Evolutionary conservation across 2,888 invertebrate genomes (phyloP).

Genomic region (Proisotoma minuta): DNA sequence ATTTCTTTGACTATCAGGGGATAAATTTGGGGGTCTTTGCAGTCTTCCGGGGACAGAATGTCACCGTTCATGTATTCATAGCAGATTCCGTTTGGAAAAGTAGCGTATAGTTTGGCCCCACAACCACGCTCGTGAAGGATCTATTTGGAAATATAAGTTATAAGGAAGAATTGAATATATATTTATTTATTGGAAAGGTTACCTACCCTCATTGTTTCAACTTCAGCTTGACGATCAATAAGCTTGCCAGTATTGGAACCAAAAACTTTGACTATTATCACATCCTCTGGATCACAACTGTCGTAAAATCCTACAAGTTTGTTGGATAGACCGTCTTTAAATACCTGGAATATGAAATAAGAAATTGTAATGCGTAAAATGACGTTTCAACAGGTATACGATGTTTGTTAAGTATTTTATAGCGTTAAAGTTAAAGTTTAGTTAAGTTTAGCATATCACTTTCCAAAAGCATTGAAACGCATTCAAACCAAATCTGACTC

Average conservation of each 20-base stretch:
- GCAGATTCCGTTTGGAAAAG: slow-evolving; percentile 87
- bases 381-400: too few relatives aligned
- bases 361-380: slow-evolving; percentile 18
- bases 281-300: slow-evolving; percentile 58
- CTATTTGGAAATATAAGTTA: slow-evolving; percentile 47
- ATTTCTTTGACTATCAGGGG: slow-evolving; percentile 71
- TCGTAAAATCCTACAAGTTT: slow-evolving; percentile 75
- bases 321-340: slow-evolving; percentile 92
- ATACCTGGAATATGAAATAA: slow-evolving; percentile 60
- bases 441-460: too few relatives aligned
- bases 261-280: slow-evolving; percentile 81
- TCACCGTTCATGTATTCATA: slow-evolving; percentile 82
- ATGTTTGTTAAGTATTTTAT: too few relatives aligned
- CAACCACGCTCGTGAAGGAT: slow-evolving; percentile 67
- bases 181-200: background rate
- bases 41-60: slow-evolving; percentile 64
- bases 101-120: slow-evolving; percentile 81
- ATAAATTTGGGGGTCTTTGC: slow-evolving; percentile 64
- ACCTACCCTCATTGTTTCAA: slow-evolving; percentile 52
- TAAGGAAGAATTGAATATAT: background rate
- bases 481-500: slow-evolving; percentile 53
- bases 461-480: background rate
- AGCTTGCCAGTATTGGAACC: slow-evolving; percentile 89
- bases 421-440: too few relatives aligned
- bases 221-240: slow-evolving; percentile 82